phyloP scores from a whole-genome alignment of 2,113 vertebrate genomes.

The Platysternon megacephalum region DNA sequence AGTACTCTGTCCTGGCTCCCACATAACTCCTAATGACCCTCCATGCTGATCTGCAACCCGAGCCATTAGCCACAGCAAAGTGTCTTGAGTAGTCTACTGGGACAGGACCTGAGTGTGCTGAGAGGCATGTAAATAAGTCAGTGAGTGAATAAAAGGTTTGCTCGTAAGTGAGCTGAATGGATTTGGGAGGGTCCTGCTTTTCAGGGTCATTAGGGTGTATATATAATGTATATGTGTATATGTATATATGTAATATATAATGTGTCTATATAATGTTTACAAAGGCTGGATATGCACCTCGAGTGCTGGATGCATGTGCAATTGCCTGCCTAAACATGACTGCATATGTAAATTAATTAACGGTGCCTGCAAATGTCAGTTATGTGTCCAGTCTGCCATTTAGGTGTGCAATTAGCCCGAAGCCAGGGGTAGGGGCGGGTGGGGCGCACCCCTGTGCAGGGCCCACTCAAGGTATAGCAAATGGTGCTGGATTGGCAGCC shows the following conservation, averaged over 20 bases:
- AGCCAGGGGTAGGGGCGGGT: fast-evolving
- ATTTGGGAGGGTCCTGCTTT: not conserved
- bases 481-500: not conserved
- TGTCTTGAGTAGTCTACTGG: not conserved
- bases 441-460: not conserved
- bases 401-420: not conserved
- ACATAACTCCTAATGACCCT: not conserved
- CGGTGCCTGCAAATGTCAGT: not conserved
- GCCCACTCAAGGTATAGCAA: not conserved
- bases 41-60: not conserved
- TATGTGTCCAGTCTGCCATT: not conserved
- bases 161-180: not conserved
- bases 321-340: not conserved
- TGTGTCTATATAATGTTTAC: not conserved
- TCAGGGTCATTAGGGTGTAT: not conserved
- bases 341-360: not conserved
- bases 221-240: not conserved
- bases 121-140: not conserved
- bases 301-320: not conserved
- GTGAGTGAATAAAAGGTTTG: not conserved
- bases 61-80: not conserved
- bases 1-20: not conserved
- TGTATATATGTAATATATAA: no score
- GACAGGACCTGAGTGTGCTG: not conserved
- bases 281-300: not conserved